Evolutionary conservation across 2,888 invertebrate species (phyloP).

Genomic region (Campaea margaritaria): DNA sequence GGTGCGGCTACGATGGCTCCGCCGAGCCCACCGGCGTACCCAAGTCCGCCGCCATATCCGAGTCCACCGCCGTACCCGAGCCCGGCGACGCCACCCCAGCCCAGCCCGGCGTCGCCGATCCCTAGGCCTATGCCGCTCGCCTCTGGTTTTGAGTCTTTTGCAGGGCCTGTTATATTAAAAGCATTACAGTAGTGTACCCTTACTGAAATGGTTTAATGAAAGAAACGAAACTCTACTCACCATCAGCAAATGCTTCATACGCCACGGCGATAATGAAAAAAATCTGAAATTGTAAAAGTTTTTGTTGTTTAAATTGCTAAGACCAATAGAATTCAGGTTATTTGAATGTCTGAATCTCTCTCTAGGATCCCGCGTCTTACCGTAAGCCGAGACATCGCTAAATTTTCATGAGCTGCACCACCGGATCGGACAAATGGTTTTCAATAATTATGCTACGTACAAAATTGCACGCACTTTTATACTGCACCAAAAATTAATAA

Average conservation of each 20-base stretch:
- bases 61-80: constrained; percentile 41
- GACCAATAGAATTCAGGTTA: background rate
- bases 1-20: constrained; percentile 38
- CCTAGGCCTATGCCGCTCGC: constrained; percentile 41
- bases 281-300: constrained; percentile 61
- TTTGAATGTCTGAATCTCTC: background rate
- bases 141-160: constrained; percentile 40
- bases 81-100: constrained; percentile 41
- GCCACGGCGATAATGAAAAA: constrained; percentile 77
- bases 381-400: constrained; percentile 77
- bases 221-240: constrained; percentile 49
- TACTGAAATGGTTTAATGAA: background rate
- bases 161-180: constrained; percentile 14
- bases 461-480: constrained; percentile 76
- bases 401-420: constrained; percentile 55
- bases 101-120: constrained; percentile 32
- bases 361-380: constrained; percentile 55
- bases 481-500: constrained; percentile 77
- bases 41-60: constrained; percentile 42
- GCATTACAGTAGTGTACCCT: background rate
- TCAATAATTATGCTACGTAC: constrained; percentile 64
- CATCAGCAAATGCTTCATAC: constrained; percentile 73
- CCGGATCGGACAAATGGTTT: constrained; percentile 59
- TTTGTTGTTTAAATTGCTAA: background rate
- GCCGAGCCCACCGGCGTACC: constrained; percentile 41